phyloP scores from a whole-genome alignment of 2,797 vertebrate species.

The Pelobates cultripes region DNA sequence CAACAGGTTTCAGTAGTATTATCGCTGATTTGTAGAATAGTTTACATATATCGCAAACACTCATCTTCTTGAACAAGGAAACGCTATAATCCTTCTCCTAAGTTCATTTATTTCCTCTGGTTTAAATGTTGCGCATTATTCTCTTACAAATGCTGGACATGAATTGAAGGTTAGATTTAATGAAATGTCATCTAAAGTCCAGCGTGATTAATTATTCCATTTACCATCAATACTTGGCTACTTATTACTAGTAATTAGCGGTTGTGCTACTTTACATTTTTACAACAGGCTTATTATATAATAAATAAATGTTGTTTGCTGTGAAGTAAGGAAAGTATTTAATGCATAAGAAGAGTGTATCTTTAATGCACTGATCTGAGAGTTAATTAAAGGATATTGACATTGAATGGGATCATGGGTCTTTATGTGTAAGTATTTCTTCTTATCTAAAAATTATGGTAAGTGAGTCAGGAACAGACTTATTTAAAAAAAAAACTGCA shows the following conservation, averaged over 20 bases:
- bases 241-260: not conserved
- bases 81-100: no score
- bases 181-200: not conserved
- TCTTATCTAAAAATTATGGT: no score
- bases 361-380: not conserved
- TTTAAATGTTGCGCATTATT: no score
- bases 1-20: no score
- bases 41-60: no score
- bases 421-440: no score
- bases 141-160: not conserved
- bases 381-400: not conserved
- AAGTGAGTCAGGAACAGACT: no score
- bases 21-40: no score
- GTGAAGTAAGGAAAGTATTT: not conserved
- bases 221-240: not conserved
- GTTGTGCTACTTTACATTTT: not conserved
- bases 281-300: not conserved
- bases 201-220: conserved; percentile 7
- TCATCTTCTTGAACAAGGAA: no score
- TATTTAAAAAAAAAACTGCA: no score
- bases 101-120: no score
- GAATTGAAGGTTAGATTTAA: conserved; percentile 12
- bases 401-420: no score
- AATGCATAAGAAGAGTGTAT: not conserved
- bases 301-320: not conserved